Conservation (phyloP, 1,140 invertebrate genomes). For the Paralvinella palmiformis region DNA sequence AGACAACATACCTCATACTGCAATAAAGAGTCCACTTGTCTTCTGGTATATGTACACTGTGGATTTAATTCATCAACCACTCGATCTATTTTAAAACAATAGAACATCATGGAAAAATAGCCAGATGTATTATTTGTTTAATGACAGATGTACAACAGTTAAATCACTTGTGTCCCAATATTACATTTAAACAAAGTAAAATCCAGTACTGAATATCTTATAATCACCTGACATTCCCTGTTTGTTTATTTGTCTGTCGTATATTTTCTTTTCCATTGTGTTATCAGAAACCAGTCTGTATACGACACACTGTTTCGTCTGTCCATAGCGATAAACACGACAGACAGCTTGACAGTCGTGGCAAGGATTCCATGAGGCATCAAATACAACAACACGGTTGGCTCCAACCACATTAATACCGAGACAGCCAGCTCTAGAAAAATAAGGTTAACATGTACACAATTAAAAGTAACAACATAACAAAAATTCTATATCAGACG, state of each 20-base stretch:
- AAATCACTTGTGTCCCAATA: no score
- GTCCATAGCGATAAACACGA: conserved; percentile 81
- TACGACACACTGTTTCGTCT: conserved; percentile 87
- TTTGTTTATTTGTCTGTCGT: conserved; percentile 91
- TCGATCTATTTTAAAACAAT: conserved; percentile 63
- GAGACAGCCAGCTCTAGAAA: conserved; percentile 82
- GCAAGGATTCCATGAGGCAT: conserved; percentile 99
- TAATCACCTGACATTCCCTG: conserved; percentile 70
- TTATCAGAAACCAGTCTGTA: conserved; percentile 85
- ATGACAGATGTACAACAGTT: no score
- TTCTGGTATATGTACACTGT: conserved; percentile 87
- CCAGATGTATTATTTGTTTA: no score
- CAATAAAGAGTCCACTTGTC: conserved; percentile 89
- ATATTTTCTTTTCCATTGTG: conserved; percentile 98
- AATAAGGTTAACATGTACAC: no score
- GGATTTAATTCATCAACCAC: conserved; percentile 98
- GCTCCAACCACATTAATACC: conserved; percentile 95
- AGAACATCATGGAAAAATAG: conserved; percentile 15
- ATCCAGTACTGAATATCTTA: no score
- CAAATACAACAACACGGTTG: conserved; percentile 93
- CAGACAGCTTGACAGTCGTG: conserved; percentile 73
- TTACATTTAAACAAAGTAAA: no score
- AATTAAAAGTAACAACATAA: no score
- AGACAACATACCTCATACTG: conserved; percentile 72
- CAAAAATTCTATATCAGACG: no score